A percentile compares a stretch with the other conserved stretches of the same genome.
Evolutionary conservation across 1,140 invertebrate genomes (phyloP).

Genomic region (Trichoplusia ni): DNA sequence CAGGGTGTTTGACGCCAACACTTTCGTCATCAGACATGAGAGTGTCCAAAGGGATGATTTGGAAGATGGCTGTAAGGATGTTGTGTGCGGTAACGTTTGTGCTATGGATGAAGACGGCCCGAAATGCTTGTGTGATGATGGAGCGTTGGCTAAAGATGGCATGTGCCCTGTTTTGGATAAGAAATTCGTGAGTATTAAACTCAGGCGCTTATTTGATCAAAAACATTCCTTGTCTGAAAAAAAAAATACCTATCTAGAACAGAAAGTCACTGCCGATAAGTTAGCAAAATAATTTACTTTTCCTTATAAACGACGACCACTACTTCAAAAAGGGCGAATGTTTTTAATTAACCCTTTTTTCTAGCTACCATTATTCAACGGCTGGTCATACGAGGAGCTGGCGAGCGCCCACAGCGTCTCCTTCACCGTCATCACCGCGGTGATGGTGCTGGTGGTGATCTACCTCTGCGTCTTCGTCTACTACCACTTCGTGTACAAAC

Average conservation of each 20-base stretch:
- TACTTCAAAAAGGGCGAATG: too few species aligned
- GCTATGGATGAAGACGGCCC: slow-evolving; percentile 70
- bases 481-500: slow-evolving; percentile 40
- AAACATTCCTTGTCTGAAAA: too few species aligned
- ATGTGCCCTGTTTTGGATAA: slow-evolving; percentile 35
- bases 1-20: slow-evolving; percentile 70
- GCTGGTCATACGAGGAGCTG: slow-evolving; percentile 38
- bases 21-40: slow-evolving; percentile 82
- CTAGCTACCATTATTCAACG: slow-evolving; percentile 60
- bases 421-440: slow-evolving; percentile 38
- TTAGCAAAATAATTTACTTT: too few species aligned
- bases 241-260: too few species aligned
- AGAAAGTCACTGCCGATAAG: too few species aligned
- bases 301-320: too few species aligned
- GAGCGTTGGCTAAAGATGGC: slow-evolving; percentile 46
- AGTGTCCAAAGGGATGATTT: slow-evolving; percentile 79
- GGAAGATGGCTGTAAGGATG: slow-evolving; percentile 73
- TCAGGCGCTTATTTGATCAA: too few species aligned
- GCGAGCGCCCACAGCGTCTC: slow-evolving; percentile 33
- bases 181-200: slow-evolving; percentile 40
- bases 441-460: slow-evolving; percentile 42
- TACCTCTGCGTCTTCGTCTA: slow-evolving; percentile 51
- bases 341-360: too few species aligned
- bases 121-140: slow-evolving; percentile 83
- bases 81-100: slow-evolving; percentile 82